Conservation (phyloP, 2,888 invertebrate species). For the Temnothorax ravouxi region DNA sequence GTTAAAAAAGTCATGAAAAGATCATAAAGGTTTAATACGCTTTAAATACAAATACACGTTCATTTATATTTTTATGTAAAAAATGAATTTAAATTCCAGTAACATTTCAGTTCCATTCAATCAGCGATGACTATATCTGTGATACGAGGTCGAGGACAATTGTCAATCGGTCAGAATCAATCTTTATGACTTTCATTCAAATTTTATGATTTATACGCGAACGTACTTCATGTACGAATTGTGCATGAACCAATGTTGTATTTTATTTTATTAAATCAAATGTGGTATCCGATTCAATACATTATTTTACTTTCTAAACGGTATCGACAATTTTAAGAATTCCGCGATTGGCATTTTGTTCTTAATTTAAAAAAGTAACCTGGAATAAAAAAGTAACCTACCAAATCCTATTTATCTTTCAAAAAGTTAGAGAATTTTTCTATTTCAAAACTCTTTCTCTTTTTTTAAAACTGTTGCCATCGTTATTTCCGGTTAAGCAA, state of each 20-base stretch:
- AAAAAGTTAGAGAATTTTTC: neutral
- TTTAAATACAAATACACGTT: neutral
- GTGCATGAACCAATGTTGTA: neutral
- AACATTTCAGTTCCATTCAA: constrained; percentile 39
- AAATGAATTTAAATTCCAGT: constrained; percentile 27
- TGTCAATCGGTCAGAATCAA: constrained; percentile 44
- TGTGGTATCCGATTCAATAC: neutral
- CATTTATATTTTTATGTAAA: neutral
- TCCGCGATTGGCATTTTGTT: neutral
- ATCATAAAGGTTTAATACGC: neutral
- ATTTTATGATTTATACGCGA: constrained; percentile 18
- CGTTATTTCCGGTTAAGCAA: neutral
- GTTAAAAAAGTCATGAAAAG: neutral
- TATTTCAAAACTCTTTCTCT: neutral
- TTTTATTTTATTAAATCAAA: constrained; percentile 24
- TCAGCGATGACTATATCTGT: constrained; percentile 23
- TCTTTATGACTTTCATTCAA: constrained; percentile 35
- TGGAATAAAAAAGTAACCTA: neutral
- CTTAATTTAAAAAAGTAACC: neutral
- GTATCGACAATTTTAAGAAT: neutral
- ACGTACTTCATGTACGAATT: neutral
- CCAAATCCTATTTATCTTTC: neutral
- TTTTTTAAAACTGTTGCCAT: neutral
- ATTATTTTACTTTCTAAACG: neutral
- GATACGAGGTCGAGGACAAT: constrained; percentile 42